Conservation (phyloP, 2,888 invertebrate genomes). For the Odontocerum albicorne region DNA sequence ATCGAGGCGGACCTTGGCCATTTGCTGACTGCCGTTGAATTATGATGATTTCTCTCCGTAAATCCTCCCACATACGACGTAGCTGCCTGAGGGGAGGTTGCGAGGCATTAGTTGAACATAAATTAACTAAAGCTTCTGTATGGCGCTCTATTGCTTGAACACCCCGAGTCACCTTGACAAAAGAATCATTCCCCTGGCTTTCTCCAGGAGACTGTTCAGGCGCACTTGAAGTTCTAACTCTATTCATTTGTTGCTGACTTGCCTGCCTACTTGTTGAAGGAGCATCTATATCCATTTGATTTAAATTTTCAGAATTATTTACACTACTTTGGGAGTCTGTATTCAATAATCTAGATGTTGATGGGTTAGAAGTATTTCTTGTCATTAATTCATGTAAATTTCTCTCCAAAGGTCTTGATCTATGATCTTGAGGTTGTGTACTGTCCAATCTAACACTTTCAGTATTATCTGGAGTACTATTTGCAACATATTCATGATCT, state of each 20-base stretch:
- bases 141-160: constrained; percentile 50
- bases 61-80: constrained; percentile 64
- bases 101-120: constrained; percentile 49
- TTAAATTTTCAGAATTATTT: neutral
- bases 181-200: constrained; percentile 39
- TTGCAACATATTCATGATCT: constrained; percentile 13
- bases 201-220: neutral
- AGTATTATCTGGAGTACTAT: too few species aligned
- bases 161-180: constrained; percentile 48
- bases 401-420: neutral
- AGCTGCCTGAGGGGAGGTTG: constrained; percentile 58
- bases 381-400: neutral
- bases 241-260: constrained; percentile 3
- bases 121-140: constrained; percentile 46
- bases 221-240: constrained; percentile 8
- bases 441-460: too few species aligned
- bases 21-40: constrained; percentile 53
- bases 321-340: neutral
- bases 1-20: constrained; percentile 42
- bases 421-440: neutral
- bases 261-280: constrained; percentile 11
- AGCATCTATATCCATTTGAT: constrained; percentile 3
- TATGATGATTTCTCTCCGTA: constrained; percentile 60
- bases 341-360: neutral
- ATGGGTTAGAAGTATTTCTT: neutral